Evolutionary conservation across 2,888 invertebrate genomes (phyloP).

Genomic region (Strigamia transsilvanica): DNA sequence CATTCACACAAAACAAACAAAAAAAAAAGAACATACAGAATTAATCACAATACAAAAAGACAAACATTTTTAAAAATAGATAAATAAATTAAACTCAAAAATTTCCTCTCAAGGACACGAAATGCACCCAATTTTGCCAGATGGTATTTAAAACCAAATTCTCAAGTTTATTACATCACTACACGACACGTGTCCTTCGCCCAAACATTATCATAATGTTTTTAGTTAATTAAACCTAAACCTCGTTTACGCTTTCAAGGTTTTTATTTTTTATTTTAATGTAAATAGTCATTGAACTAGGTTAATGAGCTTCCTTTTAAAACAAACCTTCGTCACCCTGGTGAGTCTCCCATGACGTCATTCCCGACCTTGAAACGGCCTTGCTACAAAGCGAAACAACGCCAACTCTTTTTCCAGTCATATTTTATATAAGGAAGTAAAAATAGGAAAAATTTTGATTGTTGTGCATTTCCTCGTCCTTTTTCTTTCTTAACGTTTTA

Average conservation of each 20-base stretch:
- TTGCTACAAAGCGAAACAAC: slow-evolving; percentile 25
- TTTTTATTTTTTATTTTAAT: neutral
- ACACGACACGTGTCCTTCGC: neutral
- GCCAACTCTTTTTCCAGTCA: neutral
- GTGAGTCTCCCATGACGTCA: neutral
- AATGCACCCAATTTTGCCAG: slow-evolving; percentile 17
- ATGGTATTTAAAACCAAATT: slow-evolving; percentile 23
- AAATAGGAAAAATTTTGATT: neutral
- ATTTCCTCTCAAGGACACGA: slow-evolving; percentile 26
- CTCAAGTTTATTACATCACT: slow-evolving; percentile 21
- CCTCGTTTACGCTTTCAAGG: neutral
- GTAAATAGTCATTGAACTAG: slow-evolving; percentile 14
- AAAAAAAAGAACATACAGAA: slow-evolving; percentile 20
- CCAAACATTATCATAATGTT: neutral
- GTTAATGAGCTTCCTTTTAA: slow-evolving; percentile 46
- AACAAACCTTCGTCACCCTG: slow-evolving; percentile 21
- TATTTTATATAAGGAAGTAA: neutral
- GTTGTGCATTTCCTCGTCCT: neutral
- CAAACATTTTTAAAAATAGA: neutral
- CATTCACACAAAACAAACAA: slow-evolving; percentile 35
- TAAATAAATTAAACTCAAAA: neutral
- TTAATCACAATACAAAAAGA: slow-evolving; percentile 14
- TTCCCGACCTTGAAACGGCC: slow-evolving; percentile 31
- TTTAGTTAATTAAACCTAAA: neutral
- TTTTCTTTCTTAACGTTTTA: neutral